Percentiles rank a stretch among this genome's conserved stretches.
These are phyloP conservation scores for Drosophila mettleri DNA, from an alignment of 2,888 invertebrate species.

Conservation along the genomic window DNA sequence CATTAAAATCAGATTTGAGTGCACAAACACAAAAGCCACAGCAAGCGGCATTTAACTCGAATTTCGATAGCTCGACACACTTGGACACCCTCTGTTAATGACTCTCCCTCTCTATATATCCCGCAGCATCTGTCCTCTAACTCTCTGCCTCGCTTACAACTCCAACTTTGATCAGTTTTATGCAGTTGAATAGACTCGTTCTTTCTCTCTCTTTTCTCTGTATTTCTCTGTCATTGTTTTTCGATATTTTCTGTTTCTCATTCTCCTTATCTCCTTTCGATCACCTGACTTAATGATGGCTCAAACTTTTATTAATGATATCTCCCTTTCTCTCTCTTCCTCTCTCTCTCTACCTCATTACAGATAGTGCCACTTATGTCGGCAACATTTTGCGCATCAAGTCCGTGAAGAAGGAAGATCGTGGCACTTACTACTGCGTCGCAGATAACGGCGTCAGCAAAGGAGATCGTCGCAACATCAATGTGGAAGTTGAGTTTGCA, in stretches of 20 bases:
- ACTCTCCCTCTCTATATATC: neutral
- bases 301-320: slow-evolving; percentile 3
- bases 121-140: no score
- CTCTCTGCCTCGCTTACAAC: neutral
- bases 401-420: slow-evolving; percentile 93
- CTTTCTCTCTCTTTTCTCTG: neutral
- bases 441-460: slow-evolving; percentile 95
- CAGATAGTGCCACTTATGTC: slow-evolving; percentile 86
- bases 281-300: no score
- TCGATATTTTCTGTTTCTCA: neutral
- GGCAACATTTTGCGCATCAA: slow-evolving; percentile 93
- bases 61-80: slow-evolving; percentile 54
- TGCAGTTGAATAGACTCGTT: neutral
- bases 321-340: no score
- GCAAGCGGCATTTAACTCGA: slow-evolving; percentile 37
- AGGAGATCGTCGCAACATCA: slow-evolving; percentile 93
- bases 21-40: slow-evolving; percentile 63
- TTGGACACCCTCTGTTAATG: slow-evolving; percentile 35
- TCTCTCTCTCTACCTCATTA: slow-evolving; percentile 26
- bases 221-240: neutral
- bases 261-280: slow-evolving; percentile 25
- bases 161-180: neutral
- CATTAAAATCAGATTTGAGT: slow-evolving; percentile 68
- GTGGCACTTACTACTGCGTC: slow-evolving; percentile 97
- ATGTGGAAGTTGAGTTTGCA: slow-evolving; percentile 95